Conservation (phyloP, 2,113 vertebrate genomes). For the Phocoena sinus region DNA sequence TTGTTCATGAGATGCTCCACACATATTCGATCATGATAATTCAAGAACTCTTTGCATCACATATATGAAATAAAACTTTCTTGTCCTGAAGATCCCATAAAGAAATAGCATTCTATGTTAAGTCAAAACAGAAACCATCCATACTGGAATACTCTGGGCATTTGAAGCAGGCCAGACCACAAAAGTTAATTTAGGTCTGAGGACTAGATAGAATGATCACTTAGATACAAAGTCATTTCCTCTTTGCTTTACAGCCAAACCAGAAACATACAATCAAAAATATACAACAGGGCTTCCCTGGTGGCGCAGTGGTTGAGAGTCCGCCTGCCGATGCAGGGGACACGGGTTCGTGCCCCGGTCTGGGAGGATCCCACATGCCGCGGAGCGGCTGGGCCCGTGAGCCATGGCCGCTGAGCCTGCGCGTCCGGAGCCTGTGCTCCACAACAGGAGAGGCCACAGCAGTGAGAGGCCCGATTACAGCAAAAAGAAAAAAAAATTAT, state of each 20-base stretch:
- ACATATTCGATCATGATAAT: not conserved
- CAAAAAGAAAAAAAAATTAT: no score
- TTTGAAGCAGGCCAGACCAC: not conserved
- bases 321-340: no score
- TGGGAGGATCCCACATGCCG: no score
- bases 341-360: no score
- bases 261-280: not conserved
- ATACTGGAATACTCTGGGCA: not conserved
- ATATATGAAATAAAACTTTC: not conserved
- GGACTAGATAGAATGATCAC: not conserved
- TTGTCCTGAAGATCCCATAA: not conserved
- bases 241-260: not conserved
- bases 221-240: not conserved
- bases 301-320: no score
- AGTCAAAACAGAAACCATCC: not conserved
- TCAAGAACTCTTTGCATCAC: not conserved
- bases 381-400: no score
- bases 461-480: no score
- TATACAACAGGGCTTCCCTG: not conserved
- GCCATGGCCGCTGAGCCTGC: no score
- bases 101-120: not conserved
- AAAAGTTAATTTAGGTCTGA: constrained; percentile 20
- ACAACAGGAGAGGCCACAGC: no score
- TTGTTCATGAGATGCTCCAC: not conserved
- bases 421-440: no score